These are phyloP conservation scores for Epistrophe eligans DNA, from an alignment of 2,888 invertebrate species.

Conservation along the genomic window DNA sequence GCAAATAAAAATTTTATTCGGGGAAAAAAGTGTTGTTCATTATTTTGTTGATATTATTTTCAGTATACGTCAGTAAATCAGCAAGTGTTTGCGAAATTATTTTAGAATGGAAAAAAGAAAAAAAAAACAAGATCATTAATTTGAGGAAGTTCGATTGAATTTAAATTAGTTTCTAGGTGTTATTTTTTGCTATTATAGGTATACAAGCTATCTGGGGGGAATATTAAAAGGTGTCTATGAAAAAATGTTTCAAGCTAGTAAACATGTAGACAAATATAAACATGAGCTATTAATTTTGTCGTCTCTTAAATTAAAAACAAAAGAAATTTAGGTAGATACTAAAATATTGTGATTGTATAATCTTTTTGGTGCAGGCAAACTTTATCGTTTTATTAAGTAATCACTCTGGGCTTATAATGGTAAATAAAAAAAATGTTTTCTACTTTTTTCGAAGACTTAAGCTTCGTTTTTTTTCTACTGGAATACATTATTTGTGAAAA, in stretches of 20 bases:
- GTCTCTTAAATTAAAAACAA: not conserved
- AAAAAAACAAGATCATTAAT: conserved; percentile 26
- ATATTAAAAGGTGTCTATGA: not conserved
- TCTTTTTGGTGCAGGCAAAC: not conserved
- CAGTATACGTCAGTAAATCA: not conserved
- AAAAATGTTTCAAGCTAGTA: not conserved
- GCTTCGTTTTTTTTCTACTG: too few species aligned
- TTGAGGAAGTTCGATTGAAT: not conserved
- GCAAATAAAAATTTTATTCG: not conserved
- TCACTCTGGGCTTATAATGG: too few species aligned
- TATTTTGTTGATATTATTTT: conserved; percentile 1
- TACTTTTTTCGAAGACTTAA: too few species aligned
- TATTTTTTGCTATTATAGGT: not conserved
- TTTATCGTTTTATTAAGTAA: not conserved
- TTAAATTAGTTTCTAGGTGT: not conserved
- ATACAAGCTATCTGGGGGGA: not conserved
- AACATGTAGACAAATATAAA: not conserved
- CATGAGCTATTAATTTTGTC: not conserved
- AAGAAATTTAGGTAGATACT: not conserved
- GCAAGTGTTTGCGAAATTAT: conserved; percentile 9
- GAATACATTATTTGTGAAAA: too few species aligned
- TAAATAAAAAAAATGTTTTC: too few species aligned
- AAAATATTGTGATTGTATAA: not conserved
- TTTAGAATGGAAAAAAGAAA: not conserved
- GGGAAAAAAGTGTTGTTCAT: conserved; percentile 3